Percentiles rank a stretch among this genome's conserved stretches.
These are phyloP conservation scores for Protomyctophum bolini DNA, from an alignment of 2,113 vertebrate species.

Conservation along the genomic window DNA sequence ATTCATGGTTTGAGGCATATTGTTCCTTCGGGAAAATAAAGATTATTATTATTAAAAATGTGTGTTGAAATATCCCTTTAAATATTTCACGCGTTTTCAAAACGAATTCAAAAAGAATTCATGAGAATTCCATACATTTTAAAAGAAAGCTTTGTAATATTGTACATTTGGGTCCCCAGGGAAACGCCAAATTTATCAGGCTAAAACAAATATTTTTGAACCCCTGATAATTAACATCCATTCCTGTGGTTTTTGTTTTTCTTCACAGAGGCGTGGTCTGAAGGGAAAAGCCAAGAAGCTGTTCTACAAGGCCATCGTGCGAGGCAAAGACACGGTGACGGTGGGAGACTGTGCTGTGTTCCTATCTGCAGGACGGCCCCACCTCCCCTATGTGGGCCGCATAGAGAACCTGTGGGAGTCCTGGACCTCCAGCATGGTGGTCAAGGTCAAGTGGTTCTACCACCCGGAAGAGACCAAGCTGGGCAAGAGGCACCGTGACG, in stretches of 20 bases:
- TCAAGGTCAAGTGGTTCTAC: conserved; percentile 99
- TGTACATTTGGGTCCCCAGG: too few relatives aligned
- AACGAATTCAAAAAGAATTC: too few relatives aligned
- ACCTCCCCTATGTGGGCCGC: conserved; percentile 94
- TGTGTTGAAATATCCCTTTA: too few relatives aligned
- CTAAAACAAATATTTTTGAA: too few relatives aligned
- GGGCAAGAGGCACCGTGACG: conserved; percentile 91
- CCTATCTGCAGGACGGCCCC: conserved; percentile 91
- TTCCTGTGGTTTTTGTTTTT: conserved; percentile 10
- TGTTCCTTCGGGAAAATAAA: too few relatives aligned
- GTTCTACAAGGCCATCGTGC: conserved; percentile 96
- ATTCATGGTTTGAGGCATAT: too few relatives aligned
- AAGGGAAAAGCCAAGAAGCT: conserved; percentile 96
- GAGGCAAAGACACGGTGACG: conserved; percentile 90
- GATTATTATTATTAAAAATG: too few relatives aligned
- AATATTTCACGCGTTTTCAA: too few relatives aligned
- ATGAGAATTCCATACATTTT: too few relatives aligned
- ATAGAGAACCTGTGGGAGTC: conserved; percentile 99
- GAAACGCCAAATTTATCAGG: too few relatives aligned
- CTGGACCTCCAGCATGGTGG: conserved; percentile 97
- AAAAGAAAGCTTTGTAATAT: too few relatives aligned
- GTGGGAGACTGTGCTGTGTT: conserved; percentile 97
- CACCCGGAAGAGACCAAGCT: conserved; percentile 96
- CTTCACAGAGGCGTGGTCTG: conserved; percentile 89
- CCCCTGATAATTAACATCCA: too few relatives aligned